These are phyloP conservation scores for Brachypalpus laphriformis DNA, from an alignment of 2,888 invertebrate genomes.

Conservation along the genomic window DNA sequence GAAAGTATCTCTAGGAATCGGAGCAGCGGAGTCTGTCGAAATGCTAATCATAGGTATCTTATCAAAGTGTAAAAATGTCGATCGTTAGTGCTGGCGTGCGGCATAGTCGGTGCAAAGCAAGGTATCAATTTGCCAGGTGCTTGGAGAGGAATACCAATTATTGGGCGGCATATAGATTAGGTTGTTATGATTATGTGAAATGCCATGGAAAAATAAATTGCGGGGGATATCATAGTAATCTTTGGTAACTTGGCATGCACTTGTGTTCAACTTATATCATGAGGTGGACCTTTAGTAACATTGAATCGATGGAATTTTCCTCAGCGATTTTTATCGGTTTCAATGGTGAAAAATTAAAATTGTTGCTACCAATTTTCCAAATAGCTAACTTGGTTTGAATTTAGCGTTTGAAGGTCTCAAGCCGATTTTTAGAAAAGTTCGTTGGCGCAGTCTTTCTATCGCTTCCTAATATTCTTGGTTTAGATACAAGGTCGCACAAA, in stretches of 20 bases:
- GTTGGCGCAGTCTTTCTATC: no score
- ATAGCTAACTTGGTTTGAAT: no score
- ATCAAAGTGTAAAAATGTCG: constrained; percentile 27
- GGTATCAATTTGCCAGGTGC: constrained; percentile 12
- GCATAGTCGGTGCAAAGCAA: background rate
- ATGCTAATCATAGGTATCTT: constrained; percentile 39
- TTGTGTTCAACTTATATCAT: background rate
- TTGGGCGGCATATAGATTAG: constrained; percentile 22
- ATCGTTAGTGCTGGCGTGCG: background rate
- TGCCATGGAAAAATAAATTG: background rate
- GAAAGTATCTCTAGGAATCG: constrained; percentile 14
- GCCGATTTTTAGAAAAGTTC: no score
- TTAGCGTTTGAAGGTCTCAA: no score
- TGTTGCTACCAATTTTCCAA: no score
- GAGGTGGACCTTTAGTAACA: no score
- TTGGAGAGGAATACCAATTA: constrained; percentile 2
- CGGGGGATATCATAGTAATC: background rate
- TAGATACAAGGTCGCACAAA: no score
- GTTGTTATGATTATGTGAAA: constrained; percentile 2
- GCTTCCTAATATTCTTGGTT: no score
- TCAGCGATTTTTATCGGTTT: no score
- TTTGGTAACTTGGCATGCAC: background rate
- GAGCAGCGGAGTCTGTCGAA: background rate
- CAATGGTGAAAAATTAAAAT: no score
- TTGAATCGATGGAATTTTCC: no score